Conservation (phyloP, 2,888 invertebrate species). For the Artemia sp. region DNA sequence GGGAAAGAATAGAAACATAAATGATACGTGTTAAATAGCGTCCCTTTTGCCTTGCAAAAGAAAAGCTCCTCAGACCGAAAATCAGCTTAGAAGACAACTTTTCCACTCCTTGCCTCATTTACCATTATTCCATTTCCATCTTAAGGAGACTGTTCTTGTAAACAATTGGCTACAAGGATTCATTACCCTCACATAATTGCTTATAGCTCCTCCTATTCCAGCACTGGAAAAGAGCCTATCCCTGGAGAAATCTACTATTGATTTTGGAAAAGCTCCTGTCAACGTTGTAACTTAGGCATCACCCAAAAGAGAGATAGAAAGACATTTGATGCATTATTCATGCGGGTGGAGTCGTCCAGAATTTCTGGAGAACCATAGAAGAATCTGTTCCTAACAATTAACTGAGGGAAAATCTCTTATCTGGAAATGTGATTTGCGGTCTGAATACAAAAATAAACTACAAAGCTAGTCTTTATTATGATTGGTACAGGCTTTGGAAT, state of each 20-base stretch:
- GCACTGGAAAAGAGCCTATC: slow-evolving; percentile 15
- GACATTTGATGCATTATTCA: slow-evolving; percentile 9
- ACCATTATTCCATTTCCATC: slow-evolving; percentile 5
- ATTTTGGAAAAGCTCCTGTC: background rate
- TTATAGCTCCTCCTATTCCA: slow-evolving; percentile 3
- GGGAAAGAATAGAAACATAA: no score
- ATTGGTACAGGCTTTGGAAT: no score
- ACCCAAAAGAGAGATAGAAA: background rate
- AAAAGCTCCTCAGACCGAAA: background rate
- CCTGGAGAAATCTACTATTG: slow-evolving; percentile 14
- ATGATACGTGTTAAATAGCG: no score
- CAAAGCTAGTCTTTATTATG: no score
- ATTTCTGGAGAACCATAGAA: no score
- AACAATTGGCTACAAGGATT: slow-evolving; percentile 13
- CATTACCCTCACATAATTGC: slow-evolving; percentile 8
- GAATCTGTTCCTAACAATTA: no score
- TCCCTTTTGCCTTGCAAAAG: no score
- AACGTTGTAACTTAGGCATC: background rate
- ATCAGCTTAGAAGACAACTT: slow-evolving; percentile 14
- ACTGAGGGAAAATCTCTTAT: no score
- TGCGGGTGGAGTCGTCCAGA: background rate
- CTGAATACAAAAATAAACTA: no score
- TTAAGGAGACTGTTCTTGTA: slow-evolving; percentile 4
- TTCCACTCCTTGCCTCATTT: slow-evolving; percentile 6
- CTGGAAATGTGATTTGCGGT: no score